Percentiles rank a stretch among this genome's conserved stretches.
Evolutionary conservation across 2,797 vertebrate genomes (phyloP).

Genomic region (Acanthiza pusilla): DNA sequence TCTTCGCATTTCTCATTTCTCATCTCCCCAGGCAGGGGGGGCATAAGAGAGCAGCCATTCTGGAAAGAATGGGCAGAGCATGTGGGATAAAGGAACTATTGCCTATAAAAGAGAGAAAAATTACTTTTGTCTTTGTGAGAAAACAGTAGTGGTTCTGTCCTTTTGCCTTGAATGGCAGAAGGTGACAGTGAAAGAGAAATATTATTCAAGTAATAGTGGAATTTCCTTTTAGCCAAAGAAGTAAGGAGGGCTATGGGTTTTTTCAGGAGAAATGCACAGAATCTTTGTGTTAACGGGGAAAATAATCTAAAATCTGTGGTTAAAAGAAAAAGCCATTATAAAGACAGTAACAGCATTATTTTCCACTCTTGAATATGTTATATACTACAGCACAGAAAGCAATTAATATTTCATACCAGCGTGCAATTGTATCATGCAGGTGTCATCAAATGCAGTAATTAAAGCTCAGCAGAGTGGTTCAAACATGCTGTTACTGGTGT

Average conservation of each 20-base stretch:
- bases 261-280: neutral
- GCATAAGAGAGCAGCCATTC: neutral
- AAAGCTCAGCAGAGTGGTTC: neutral
- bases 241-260: neutral
- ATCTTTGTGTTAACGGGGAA: neutral
- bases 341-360: neutral
- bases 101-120: neutral
- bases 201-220: neutral
- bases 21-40: no score
- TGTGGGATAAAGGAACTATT: neutral
- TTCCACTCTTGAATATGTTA: neutral
- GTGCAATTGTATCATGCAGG: neutral
- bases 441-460: constrained; percentile 18
- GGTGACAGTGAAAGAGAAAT: neutral
- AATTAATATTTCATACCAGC: neutral
- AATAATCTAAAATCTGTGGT: neutral
- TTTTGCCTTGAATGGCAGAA: neutral
- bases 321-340: neutral
- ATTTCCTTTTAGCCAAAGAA: neutral
- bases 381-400: neutral
- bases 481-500: constrained; percentile 21
- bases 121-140: neutral
- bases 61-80: neutral
- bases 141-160: neutral
- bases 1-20: neutral